phyloP scores from a whole-genome alignment of 2,113 vertebrate species.

The Seriola quinqueradiata region DNA sequence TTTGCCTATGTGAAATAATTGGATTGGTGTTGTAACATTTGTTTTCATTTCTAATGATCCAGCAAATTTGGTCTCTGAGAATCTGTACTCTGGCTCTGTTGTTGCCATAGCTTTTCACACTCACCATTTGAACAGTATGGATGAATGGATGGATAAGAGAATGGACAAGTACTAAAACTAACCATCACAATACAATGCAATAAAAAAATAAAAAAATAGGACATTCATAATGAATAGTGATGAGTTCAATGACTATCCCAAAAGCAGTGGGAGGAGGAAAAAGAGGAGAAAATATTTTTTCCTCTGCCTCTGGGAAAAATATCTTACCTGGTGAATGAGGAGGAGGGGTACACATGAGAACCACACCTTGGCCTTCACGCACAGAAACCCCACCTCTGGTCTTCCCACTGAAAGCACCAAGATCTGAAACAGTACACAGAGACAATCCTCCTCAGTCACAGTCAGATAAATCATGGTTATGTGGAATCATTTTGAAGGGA shows the following conservation, averaged over 20 bases:
- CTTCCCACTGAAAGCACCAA: conserved; percentile 91
- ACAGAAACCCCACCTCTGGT: conserved; percentile 94
- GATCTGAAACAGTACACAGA: conserved; percentile 84
- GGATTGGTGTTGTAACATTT: conserved; percentile 56
- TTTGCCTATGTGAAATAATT: conserved; percentile 60
- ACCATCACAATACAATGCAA: conserved; percentile 30
- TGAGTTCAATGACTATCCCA: conserved; percentile 10
- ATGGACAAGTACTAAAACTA: neutral
- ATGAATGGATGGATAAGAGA: conserved; percentile 17
- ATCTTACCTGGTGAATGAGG: conserved; percentile 94
- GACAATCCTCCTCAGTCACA: conserved; percentile 2
- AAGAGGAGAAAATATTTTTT: neutral
- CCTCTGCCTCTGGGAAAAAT: neutral
- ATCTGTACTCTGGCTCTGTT: conserved; percentile 29
- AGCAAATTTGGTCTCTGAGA: conserved; percentile 58
- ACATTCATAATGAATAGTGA: conserved; percentile 6
- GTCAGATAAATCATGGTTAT: neutral
- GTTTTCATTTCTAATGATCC: conserved; percentile 68
- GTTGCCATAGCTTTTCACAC: conserved; percentile 27
- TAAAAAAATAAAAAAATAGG: conserved; percentile 15
- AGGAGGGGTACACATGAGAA: conserved; percentile 95
- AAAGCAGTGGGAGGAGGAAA: neutral
- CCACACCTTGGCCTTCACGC: conserved; percentile 96
- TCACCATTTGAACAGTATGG: conserved; percentile 33
- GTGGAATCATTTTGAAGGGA: neutral